A percentile compares a stretch with the other conserved stretches of the same genome.
Evolutionary conservation across 2,113 vertebrate species (phyloP).

Genomic region (Brienomyrus longianalis): DNA sequence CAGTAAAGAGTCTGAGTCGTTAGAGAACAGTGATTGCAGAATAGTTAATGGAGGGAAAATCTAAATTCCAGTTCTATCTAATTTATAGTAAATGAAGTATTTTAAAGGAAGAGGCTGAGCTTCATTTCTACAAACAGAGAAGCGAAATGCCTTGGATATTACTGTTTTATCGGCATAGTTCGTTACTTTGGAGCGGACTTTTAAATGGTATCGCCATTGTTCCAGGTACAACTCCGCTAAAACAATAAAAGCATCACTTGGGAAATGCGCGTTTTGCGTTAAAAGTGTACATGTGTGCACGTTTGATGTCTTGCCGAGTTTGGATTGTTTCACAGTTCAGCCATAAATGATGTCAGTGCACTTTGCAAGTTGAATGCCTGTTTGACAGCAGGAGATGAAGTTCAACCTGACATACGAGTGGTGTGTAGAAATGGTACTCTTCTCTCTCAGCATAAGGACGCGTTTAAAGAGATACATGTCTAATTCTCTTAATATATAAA

Average conservation of each 20-base stretch:
- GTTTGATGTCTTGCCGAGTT: background rate
- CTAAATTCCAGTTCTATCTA: background rate
- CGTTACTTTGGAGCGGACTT: background rate
- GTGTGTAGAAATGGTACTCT: background rate
- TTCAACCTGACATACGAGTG: background rate
- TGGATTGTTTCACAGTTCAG: background rate
- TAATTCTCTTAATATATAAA: background rate
- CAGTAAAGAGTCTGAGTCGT: background rate
- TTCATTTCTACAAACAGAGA: background rate
- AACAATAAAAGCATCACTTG: background rate
- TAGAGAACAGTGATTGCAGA: background rate
- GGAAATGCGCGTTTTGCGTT: background rate
- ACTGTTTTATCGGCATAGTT: background rate
- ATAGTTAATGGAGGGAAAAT: background rate
- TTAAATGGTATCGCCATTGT: background rate
- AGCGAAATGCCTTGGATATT: background rate
- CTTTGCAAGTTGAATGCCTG: background rate
- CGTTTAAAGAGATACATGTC: background rate
- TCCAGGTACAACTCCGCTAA: background rate
- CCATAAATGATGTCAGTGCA: background rate
- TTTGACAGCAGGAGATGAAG: background rate
- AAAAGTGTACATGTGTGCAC: background rate
- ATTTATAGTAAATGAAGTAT: background rate
- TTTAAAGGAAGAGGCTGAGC: background rate
- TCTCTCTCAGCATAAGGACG: background rate